Base-by-base conservation (phyloP, 2,888 invertebrate species). In the Lepidocyrtoides sp. region DNA sequence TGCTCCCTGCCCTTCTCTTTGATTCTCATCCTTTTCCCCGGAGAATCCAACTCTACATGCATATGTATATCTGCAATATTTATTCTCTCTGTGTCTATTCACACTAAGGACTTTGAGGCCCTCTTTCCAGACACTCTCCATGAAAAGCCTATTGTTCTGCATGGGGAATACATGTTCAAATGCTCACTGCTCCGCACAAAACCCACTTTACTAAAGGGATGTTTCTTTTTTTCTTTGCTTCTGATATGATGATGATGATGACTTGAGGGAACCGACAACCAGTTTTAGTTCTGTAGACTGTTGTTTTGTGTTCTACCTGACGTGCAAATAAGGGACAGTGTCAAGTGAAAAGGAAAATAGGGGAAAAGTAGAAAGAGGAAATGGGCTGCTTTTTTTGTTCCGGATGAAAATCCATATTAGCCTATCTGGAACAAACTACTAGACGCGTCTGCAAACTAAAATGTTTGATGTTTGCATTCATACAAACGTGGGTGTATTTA, bases 391-490 rank as follows among this genome's bases (percentile, higher is more conserved):
- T 75, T 66, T 44, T 44, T 44, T 84, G 51, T 85, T 79, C 90
- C 81, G 90, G 90, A 90, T 84, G 89, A 20, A 90, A 84, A 60
- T 20, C 60, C 2, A n/a, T 86, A 86, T 36, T 75, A 75, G 20
- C 36, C 41, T 60, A 63, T 41, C 63, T 60, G 20, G 57, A n/a
- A 81, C 20, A 81, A 57, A 32, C 36, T n/a, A 77, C 7, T 66
- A 32, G 0, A 36, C 36, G n/a, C 10, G 69, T 69, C 2, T 60
- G 60, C 10, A 2, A 10, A 60, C 60, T 17, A 32, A n/a, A 17
- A 32, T 66, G n/a, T n/a, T n/a, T 66, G 29, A 63, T 63, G 36
- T 36, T 36, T 60, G 54, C 23, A 29, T 60, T 12, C 51, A 57
- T 57, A 7, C 57, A 32, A 3, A 36, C 32, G 60, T 60, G 60